Percentiles rank a stretch among this genome's conserved stretches.
Conservation (phyloP, 2,797 vertebrate species). For the Esox masquinongy region DNA sequence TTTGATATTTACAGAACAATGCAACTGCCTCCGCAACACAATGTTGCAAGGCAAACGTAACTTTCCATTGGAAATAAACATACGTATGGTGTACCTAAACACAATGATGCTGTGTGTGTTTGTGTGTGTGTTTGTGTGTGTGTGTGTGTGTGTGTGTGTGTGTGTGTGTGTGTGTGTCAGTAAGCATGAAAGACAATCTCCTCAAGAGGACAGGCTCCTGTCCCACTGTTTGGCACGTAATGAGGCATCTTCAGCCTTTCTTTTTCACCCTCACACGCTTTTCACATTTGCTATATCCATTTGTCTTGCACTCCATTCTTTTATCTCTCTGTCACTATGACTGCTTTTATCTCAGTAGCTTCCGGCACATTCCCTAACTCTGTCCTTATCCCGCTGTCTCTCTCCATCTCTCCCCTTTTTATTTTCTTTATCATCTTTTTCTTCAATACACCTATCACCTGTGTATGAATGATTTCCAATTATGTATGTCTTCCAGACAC, state of each 20-base stretch:
- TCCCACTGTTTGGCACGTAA: too few relatives aligned
- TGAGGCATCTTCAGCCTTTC: conserved; percentile 7
- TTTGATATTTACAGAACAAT: too few relatives aligned
- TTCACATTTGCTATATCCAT: neutral
- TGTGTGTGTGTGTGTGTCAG: neutral
- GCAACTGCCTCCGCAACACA: too few relatives aligned
- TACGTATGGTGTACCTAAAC: too few relatives aligned
- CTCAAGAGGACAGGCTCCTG: too few relatives aligned
- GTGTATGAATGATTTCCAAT: neutral
- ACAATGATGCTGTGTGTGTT: too few relatives aligned
- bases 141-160: neutral
- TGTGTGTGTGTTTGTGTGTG: neutral
- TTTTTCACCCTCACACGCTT: neutral
- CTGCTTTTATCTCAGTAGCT: neutral
- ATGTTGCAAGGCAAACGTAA: too few relatives aligned
- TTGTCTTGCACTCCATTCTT: neutral
- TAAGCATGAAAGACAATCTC: too few relatives aligned
- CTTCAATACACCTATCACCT: neutral
- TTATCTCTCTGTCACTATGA: neutral
- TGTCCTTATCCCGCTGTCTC: neutral
- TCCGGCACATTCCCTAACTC: neutral
- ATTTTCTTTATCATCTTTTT: neutral
- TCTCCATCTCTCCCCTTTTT: neutral
- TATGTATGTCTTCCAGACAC: neutral
- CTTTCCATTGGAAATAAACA: too few relatives aligned